Evolutionary conservation across 2,113 vertebrate genomes (phyloP), one percentile per base, ranked within the genome.

Genomic region (Sturnus vulgaris): DNA sequence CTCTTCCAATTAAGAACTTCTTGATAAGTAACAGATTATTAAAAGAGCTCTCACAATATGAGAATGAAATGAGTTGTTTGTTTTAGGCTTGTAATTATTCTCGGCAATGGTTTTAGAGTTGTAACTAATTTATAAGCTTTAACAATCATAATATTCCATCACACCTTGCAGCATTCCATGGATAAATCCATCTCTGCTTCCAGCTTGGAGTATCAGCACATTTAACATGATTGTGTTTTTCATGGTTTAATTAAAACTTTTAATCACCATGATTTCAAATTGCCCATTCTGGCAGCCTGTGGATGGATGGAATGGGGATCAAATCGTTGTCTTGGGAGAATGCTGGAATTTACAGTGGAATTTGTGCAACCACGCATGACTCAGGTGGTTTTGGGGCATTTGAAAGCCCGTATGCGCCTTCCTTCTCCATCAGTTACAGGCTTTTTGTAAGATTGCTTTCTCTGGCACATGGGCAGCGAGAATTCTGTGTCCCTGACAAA

Each of bases 231-330:
- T 53, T n/a, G 30, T 61, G 56, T 88, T 93, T 95, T 82, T 78
- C 50, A 24, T 22, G 71, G 37, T 42, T 77, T 92, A 94, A 95
- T 93, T 92, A 91, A 96, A 92, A 80, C 61, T 93, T 82, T 85
- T 86, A 88, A 95, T 94, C 86, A 83, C 46, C n/a, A 11, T 15
- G 1, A 50, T 82, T 85, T 82, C 70, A 57, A 24, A 55, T 73
- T 25, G 82, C 90, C 47, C 6, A 1, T 92, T 80, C 44, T 68
- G 65, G 30, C 69, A 79, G 70, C 44, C 35, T 61, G 60, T 0
- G 1, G 65, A 42, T 63, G n/a, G 53, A 42, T 12, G 28, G 47
- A 60, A 68, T 20, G 27, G 27, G 69, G 40, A 60, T 73, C 46
- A 61, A 70, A 59, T 42, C 0, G 0, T 33, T 53, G 14, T 35